Percentiles rank a stretch among this genome's conserved stretches.
phyloP scores from a whole-genome alignment of 2,113 vertebrate genomes.

The Marmota flaviventris region DNA sequence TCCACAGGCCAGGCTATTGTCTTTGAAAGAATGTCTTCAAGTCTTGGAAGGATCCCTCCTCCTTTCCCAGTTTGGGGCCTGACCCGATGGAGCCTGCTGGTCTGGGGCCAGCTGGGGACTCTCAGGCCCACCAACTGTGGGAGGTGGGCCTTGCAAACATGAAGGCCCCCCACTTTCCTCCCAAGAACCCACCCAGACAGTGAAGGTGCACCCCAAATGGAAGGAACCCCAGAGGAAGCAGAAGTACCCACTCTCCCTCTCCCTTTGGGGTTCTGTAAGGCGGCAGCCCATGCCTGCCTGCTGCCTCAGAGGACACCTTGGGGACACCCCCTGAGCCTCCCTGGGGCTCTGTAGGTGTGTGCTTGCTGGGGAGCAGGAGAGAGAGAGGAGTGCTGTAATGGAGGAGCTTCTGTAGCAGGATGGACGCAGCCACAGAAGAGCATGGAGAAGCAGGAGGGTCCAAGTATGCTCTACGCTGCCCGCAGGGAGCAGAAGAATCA shows the following conservation, averaged over 20 bases:
- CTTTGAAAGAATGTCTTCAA: rapidly evolving
- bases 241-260: rapidly evolving
- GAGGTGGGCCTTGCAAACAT: rapidly evolving
- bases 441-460: rapidly evolving
- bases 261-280: background rate
- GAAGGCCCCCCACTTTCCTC: rapidly evolving
- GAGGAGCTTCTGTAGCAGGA: background rate
- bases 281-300: rapidly evolving
- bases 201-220: too few relatives aligned
- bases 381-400: background rate
- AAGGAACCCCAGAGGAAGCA: background rate
- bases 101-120: rapidly evolving
- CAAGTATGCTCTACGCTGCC: too few relatives aligned
- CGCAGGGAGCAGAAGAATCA: rapidly evolving
- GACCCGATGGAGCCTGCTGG: background rate
- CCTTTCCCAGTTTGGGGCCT: rapidly evolving
- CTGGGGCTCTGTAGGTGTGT: rapidly evolving
- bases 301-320: rapidly evolving
- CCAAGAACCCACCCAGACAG: too few relatives aligned
- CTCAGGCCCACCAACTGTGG: too few relatives aligned
- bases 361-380: too few relatives aligned
- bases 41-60: rapidly evolving
- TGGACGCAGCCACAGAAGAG: rapidly evolving
- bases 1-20: background rate
- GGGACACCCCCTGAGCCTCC: background rate